Conservation (phyloP, 2,888 invertebrate species). For the Hemaris fuciformis region DNA sequence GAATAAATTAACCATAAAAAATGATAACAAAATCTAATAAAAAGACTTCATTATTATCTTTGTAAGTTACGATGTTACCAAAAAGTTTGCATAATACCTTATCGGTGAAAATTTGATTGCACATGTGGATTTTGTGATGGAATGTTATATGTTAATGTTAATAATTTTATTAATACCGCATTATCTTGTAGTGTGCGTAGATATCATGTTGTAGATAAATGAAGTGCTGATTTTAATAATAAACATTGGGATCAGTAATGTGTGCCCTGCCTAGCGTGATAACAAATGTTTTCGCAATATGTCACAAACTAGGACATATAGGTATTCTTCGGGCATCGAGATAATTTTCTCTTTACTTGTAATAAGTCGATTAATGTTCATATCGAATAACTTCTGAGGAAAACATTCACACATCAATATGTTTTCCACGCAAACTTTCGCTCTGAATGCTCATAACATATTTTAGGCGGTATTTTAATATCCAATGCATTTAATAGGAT, state of each 20-base stretch:
- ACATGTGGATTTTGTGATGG: neutral
- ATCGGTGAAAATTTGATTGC: neutral
- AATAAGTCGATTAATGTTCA: neutral
- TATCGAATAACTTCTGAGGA: neutral
- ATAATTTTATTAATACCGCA: conserved; percentile 5
- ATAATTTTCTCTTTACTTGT: conserved; percentile 2
- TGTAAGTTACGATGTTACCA: too few species aligned
- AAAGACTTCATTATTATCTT: too few species aligned
- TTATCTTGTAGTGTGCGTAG: conserved; percentile 9
- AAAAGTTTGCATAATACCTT: neutral
- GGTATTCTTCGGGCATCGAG: conserved; percentile 13
- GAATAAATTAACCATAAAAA: too few species aligned
- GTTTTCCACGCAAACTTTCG: neutral
- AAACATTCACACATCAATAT: neutral
- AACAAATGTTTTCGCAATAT: conserved; percentile 27
- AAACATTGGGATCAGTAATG: conserved; percentile 12
- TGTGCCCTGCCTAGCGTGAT: conserved; percentile 24
- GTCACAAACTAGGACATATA: conserved; percentile 22
- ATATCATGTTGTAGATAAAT: neutral
- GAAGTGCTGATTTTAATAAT: conserved; percentile 20
- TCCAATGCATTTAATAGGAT: too few species aligned
- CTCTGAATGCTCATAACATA: too few species aligned
- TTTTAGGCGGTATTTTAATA: neutral
- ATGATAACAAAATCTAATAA: too few species aligned
- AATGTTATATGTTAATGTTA: neutral